Conservation (phyloP, 1,140 invertebrate species). For the Apis cerana region DNA sequence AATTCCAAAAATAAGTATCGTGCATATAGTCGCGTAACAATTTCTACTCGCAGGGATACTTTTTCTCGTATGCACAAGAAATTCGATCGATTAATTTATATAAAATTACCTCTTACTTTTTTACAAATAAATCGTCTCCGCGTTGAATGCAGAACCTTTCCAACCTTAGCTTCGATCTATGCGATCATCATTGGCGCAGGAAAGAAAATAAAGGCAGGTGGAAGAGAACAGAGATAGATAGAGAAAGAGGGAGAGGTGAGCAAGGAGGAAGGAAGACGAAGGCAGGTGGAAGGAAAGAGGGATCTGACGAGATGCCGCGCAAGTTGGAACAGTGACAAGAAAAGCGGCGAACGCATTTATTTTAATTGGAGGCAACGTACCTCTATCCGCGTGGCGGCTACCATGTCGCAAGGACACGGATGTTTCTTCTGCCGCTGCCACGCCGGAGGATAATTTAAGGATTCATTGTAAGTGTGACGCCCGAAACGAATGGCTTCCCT, state of each 20-base stretch:
- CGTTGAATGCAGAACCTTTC: neutral
- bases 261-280: neutral
- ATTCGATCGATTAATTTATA: too few relatives aligned
- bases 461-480: slow-evolving; percentile 61
- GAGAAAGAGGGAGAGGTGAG: too few relatives aligned
- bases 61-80: too few relatives aligned
- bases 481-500: slow-evolving; percentile 58
- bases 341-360: slow-evolving; percentile 66
- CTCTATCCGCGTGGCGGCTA: slow-evolving; percentile 32
- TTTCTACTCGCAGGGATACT: too few relatives aligned
- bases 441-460: slow-evolving; percentile 61
- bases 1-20: too few relatives aligned
- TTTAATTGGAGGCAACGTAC: slow-evolving; percentile 62
- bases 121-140: neutral
- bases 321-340: slow-evolving; percentile 59
- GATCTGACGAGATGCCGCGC: slow-evolving; percentile 51
- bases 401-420: slow-evolving; percentile 53
- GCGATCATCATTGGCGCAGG: slow-evolving; percentile 23
- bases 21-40: too few relatives aligned
- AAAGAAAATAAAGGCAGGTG: too few relatives aligned
- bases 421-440: slow-evolving; percentile 30
- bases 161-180: too few relatives aligned
- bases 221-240: too few relatives aligned
- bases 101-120: neutral
- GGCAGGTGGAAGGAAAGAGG: neutral